These are phyloP conservation scores for Drosophila azteca DNA, from an alignment of 1,140 invertebrate species.

Conservation along the genomic window DNA sequence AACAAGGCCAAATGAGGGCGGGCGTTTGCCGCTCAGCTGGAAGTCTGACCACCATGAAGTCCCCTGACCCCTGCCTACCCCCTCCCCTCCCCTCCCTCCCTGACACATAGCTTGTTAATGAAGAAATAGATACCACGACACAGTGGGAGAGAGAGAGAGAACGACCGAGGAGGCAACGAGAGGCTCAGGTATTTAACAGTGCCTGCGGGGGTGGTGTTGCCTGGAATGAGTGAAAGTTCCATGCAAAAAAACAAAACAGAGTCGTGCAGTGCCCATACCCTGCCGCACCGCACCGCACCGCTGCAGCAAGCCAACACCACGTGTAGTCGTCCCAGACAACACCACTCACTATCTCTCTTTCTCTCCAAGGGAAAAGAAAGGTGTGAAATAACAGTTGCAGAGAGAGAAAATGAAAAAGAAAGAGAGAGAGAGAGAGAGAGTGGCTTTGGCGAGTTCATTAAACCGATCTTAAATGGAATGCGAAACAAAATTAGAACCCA, in stretches of 20 bases:
- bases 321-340: conserved; percentile 39
- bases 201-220: conserved; percentile 45
- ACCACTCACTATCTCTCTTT: background rate
- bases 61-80: background rate
- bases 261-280: conserved; percentile 63
- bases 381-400: conserved; percentile 40
- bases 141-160: conserved; percentile 16
- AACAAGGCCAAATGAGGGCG: conserved; percentile 68
- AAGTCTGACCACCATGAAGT: conserved; percentile 76
- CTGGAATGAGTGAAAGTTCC: conserved; percentile 62
- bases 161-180: background rate
- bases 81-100: conserved; percentile 13
- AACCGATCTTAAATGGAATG: conserved; percentile 57
- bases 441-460: conserved; percentile 32
- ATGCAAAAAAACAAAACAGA: conserved; percentile 46
- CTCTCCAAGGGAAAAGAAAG: conserved; percentile 7
- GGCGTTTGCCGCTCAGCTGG: conserved; percentile 71
- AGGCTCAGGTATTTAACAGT: conserved; percentile 52
- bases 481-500: conserved; percentile 67
- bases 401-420: conserved; percentile 3
- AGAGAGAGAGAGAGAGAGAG: conserved; percentile 1
- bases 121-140: conserved; percentile 68
- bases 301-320: conserved; percentile 25
- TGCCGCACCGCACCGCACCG: conserved; percentile 35
- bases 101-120: conserved; percentile 66